These are phyloP conservation scores for Hyles lineata DNA, from an alignment of 2,888 invertebrate genomes.

Conservation along the genomic window DNA sequence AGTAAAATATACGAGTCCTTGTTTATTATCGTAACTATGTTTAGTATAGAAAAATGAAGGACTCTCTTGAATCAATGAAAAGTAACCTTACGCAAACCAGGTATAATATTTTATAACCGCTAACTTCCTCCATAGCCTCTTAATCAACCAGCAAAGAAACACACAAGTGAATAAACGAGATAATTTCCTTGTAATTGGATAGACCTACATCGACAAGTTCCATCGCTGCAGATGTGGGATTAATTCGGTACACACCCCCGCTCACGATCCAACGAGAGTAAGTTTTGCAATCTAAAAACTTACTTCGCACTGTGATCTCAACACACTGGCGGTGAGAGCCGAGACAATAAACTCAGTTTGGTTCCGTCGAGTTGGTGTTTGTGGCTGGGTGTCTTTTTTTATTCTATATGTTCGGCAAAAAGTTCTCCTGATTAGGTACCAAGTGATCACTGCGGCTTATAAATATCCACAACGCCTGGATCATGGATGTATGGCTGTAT, in stretches of 20 bases:
- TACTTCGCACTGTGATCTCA: conserved; percentile 34
- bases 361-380: not conserved
- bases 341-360: conserved; percentile 10
- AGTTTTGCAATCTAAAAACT: conserved; percentile 52
- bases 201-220: conserved; percentile 18
- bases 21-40: no score
- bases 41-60: no score
- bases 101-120: not conserved
- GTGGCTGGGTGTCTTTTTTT: not conserved
- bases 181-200: conserved; percentile 24
- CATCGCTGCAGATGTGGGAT: conserved; percentile 36
- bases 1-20: no score
- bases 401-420: no score
- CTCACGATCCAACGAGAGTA: conserved; percentile 43
- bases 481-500: no score
- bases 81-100: not conserved
- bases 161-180: conserved; percentile 22
- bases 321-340: conserved; percentile 4
- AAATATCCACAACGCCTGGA: no score
- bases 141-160: conserved; percentile 1
- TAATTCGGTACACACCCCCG: conserved; percentile 48
- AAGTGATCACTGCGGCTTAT: no score
- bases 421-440: no score
- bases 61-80: not conserved
- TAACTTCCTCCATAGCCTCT: not conserved